Conservation (phyloP, 37 sponge, comb jelly and placozoan species). For the Halichondria panicea region DNA sequence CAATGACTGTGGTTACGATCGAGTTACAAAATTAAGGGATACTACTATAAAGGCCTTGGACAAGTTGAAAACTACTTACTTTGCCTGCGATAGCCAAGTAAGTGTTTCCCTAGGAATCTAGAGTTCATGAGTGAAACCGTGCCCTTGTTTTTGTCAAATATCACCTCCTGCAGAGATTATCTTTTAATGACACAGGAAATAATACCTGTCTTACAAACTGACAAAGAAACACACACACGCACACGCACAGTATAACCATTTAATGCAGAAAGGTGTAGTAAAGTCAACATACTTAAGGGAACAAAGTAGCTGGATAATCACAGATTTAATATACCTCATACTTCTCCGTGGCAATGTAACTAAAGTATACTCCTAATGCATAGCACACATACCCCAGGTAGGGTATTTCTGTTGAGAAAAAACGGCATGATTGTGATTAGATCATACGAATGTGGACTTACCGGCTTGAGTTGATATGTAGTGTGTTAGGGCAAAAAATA, state of each 20-base stretch:
- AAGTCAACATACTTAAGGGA: not conserved
- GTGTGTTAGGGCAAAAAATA: slow-evolving; percentile 19
- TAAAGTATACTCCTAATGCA: slow-evolving; percentile 47
- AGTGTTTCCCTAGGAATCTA: slow-evolving; percentile 48
- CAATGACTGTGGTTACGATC: no score
- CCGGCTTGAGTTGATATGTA: slow-evolving; percentile 36
- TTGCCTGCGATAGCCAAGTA: slow-evolving; percentile 52
- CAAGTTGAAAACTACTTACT: slow-evolving; percentile 18
- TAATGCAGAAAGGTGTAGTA: not conserved
- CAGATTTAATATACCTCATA: slow-evolving; percentile 49
- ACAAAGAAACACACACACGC: not conserved
- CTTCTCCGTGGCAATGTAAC: slow-evolving; percentile 64
- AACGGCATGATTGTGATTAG: not conserved
- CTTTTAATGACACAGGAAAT: no score
- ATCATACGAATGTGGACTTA: not conserved
- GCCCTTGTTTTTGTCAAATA: slow-evolving; percentile 56
- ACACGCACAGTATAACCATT: not conserved
- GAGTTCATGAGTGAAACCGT: slow-evolving; percentile 55
- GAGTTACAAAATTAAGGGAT: no score
- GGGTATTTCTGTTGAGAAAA: slow-evolving; percentile 12
- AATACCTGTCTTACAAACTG: no score
- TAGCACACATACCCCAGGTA: slow-evolving; percentile 44
- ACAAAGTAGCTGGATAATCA: not conserved
- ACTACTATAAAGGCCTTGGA: no score
- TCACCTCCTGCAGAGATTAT: slow-evolving; percentile 37